phyloP scores from a whole-genome alignment of 2,888 invertebrate genomes.

The Hypolimnas misippus region DNA sequence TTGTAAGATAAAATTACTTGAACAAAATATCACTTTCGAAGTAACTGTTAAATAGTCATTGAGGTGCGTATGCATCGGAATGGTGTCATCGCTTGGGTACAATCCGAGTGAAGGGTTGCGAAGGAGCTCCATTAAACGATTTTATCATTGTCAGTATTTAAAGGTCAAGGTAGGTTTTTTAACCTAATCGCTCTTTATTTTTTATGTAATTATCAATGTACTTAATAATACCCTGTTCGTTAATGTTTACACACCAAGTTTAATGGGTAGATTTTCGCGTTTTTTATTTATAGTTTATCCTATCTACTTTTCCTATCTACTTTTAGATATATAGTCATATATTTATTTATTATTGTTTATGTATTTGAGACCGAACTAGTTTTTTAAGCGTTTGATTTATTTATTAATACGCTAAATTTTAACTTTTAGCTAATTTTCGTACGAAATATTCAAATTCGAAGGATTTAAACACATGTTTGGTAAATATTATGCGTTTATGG shows the following conservation, averaged over 20 bases:
- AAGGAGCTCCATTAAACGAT: conserved; percentile 54
- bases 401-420: too few species aligned
- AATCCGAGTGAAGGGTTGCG: conserved; percentile 69
- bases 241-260: neutral
- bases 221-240: conserved; percentile 8
- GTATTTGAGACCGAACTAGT: too few species aligned
- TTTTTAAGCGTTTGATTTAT: too few species aligned
- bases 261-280: neutral
- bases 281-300: neutral
- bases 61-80: conserved; percentile 45
- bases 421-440: too few species aligned
- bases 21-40: conserved; percentile 2
- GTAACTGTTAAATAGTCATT: conserved; percentile 12
- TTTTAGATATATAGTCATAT: too few species aligned
- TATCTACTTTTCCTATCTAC: too few species aligned
- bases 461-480: neutral
- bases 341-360: too few species aligned
- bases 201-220: conserved; percentile 43
- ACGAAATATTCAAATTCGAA: conserved; percentile 10
- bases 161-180: conserved; percentile 62
- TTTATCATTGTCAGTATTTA: conserved; percentile 66
- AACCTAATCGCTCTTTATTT: conserved; percentile 38
- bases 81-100: conserved; percentile 59
- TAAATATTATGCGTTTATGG: conserved; percentile 16
- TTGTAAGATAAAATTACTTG: neutral